phyloP scores from a whole-genome alignment of 2,113 vertebrate genomes.

The Takifugu flavidus region DNA sequence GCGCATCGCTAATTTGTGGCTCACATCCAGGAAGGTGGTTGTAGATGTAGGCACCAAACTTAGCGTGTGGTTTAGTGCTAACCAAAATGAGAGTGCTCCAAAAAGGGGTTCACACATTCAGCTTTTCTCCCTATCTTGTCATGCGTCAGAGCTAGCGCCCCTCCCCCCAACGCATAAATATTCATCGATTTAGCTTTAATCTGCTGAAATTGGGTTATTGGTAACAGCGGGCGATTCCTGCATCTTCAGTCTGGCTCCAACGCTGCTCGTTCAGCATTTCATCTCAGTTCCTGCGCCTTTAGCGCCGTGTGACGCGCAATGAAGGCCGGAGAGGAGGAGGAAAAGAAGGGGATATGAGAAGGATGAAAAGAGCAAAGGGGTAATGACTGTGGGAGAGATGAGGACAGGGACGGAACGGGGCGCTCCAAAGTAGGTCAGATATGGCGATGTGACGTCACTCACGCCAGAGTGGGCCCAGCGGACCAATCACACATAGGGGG shows the following conservation, averaged over 20 bases:
- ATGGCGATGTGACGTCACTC: slow-evolving; percentile 58
- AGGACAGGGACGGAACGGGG: slow-evolving; percentile 11
- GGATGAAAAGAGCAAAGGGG: neutral
- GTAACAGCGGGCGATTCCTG: slow-evolving; percentile 9
- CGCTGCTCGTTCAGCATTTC: neutral
- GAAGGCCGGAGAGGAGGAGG: neutral
- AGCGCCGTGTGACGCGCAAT: neutral
- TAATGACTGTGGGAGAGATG: slow-evolving; percentile 18
- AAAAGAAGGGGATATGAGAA: neutral
- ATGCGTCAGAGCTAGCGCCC: slow-evolving; percentile 15
- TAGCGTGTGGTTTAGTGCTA: too few relatives aligned
- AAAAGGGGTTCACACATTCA: slow-evolving; percentile 17
- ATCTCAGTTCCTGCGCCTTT: neutral
- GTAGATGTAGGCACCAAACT: too few relatives aligned
- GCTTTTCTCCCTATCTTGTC: slow-evolving; percentile 35
- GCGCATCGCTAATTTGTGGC: too few relatives aligned
- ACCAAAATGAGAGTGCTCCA: too few relatives aligned
- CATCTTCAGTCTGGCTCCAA: slow-evolving; percentile 5
- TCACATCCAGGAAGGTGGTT: too few relatives aligned
- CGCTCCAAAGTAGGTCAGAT: slow-evolving; percentile 65
- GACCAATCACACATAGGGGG: slow-evolving; percentile 32
- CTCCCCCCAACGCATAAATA: slow-evolving; percentile 55
- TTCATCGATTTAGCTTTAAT: slow-evolving; percentile 54
- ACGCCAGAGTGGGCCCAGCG: slow-evolving; percentile 15
- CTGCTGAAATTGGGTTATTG: slow-evolving; percentile 53